phyloP scores from a whole-genome alignment of 2,113 vertebrate genomes.

The Boleophthalmus pectinirostris region DNA sequence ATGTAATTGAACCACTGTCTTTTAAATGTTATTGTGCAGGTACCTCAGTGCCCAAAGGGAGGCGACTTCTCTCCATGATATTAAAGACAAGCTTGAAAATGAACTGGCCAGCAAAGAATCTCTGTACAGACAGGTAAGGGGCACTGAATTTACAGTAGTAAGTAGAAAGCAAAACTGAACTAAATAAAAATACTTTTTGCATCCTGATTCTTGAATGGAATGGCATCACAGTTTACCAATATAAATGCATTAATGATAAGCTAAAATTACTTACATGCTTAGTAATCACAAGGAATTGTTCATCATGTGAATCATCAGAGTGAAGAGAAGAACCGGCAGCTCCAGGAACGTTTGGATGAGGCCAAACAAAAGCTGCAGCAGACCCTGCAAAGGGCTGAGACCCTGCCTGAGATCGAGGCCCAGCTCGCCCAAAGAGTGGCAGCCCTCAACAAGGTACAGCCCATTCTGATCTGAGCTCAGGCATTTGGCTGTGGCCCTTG shows the following conservation, averaged over 20 bases:
- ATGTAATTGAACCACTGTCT: neutral
- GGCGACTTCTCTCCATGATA: conserved; percentile 91
- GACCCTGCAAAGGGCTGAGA: conserved; percentile 91
- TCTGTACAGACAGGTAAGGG: conserved; percentile 86
- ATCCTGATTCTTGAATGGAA: neutral
- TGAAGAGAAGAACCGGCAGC: conserved; percentile 91
- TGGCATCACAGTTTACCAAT: neutral
- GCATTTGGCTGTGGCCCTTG: neutral
- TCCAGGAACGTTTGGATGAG: conserved; percentile 90
- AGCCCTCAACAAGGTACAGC: conserved; percentile 86
- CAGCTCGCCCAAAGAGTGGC: conserved; percentile 91
- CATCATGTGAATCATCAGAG: conserved; percentile 72
- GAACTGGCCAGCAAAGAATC: conserved; percentile 94
- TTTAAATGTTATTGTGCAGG: conserved; percentile 65
- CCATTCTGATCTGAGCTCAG: neutral
- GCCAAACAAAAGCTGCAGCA: conserved; percentile 94
- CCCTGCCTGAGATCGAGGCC: conserved; percentile 90
- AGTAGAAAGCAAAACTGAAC: neutral
- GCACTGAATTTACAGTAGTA: neutral
- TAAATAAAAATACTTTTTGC: neutral
- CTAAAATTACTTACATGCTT: neutral
- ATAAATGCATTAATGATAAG: neutral
- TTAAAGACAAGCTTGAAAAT: conserved; percentile 94
- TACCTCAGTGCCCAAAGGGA: conserved; percentile 83
- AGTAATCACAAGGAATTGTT: neutral